A percentile compares a stretch with the other conserved stretches of the same genome.
Conservation (phyloP, 2,113 vertebrate species). For the Crotalus helleri region DNA sequence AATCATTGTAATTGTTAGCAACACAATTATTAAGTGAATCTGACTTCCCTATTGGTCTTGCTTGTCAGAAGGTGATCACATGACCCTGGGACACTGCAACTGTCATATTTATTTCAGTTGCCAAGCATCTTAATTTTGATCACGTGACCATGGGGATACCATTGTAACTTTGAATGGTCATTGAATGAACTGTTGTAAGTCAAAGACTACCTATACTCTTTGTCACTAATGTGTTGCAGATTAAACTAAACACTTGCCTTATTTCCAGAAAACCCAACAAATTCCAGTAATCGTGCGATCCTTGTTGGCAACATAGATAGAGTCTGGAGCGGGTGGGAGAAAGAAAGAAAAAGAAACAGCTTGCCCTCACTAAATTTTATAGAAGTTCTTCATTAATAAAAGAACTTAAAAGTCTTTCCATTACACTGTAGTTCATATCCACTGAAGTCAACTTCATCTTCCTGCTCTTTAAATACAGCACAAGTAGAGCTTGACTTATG, state of each 20-base stretch:
- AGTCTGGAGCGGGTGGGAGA: slow-evolving; percentile 72
- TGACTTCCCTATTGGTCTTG: background rate
- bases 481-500: background rate
- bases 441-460: background rate
- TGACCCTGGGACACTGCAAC: too few species aligned
- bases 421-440: background rate
- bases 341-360: background rate
- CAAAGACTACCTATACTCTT: background rate
- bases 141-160: background rate
- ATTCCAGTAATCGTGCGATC: slow-evolving; percentile 89
- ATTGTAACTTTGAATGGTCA: background rate
- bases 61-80: too few species aligned
- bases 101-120: background rate
- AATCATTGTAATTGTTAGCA: too few species aligned
- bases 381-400: background rate
- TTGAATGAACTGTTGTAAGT: background rate
- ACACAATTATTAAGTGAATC: background rate
- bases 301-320: slow-evolving; percentile 92
- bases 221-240: background rate
- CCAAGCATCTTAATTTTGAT: background rate
- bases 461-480: background rate
- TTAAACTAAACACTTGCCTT: slow-evolving; percentile 75
- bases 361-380: background rate
- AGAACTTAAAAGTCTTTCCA: background rate
- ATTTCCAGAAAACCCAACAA: slow-evolving; percentile 96